phyloP scores from a whole-genome alignment of 1,140 invertebrate species.

The Tetramorium alpestre region DNA sequence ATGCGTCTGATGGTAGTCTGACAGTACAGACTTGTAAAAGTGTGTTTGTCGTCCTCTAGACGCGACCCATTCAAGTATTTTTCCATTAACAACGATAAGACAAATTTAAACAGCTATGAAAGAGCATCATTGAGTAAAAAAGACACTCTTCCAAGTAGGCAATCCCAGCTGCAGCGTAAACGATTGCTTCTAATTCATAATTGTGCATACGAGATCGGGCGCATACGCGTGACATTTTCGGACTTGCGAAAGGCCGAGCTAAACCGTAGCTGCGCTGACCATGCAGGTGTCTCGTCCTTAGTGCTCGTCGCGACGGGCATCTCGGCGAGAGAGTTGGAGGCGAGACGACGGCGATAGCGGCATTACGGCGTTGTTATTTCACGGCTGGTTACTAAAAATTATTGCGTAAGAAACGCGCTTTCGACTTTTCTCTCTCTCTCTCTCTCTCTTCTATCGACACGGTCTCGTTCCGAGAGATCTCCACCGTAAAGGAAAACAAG shows the following conservation, averaged over 20 bases:
- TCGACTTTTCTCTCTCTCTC: slow-evolving; percentile 59
- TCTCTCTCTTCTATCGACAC: not conserved
- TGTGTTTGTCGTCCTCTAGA: not conserved
- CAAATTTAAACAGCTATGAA: not conserved
- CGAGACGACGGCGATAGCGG: not conserved
- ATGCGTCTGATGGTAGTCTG: not conserved
- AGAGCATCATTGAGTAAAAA: not conserved
- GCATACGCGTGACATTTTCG: not conserved
- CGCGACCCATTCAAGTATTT: not conserved
- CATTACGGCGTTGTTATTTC: slow-evolving; percentile 49
- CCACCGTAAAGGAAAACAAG: slow-evolving; percentile 29
- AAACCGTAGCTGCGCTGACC: not conserved
- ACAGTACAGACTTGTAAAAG: not conserved
- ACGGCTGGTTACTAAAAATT: slow-evolving; percentile 66
- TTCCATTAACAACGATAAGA: not conserved
- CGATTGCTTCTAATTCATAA: not conserved
- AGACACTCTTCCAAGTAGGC: not conserved
- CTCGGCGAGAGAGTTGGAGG: slow-evolving; percentile 12
- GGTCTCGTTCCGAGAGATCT: slow-evolving; percentile 46
- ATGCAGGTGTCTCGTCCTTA: not conserved
- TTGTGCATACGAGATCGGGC: not conserved
- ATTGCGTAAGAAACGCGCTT: slow-evolving; percentile 64
- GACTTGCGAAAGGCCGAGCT: not conserved
- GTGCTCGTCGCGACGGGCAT: not conserved
- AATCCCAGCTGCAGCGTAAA: not conserved